Evolutionary conservation across 2,113 vertebrate species (phyloP), one percentile per base, ranked within the genome.

Genomic region (Ovis canadensis): DNA sequence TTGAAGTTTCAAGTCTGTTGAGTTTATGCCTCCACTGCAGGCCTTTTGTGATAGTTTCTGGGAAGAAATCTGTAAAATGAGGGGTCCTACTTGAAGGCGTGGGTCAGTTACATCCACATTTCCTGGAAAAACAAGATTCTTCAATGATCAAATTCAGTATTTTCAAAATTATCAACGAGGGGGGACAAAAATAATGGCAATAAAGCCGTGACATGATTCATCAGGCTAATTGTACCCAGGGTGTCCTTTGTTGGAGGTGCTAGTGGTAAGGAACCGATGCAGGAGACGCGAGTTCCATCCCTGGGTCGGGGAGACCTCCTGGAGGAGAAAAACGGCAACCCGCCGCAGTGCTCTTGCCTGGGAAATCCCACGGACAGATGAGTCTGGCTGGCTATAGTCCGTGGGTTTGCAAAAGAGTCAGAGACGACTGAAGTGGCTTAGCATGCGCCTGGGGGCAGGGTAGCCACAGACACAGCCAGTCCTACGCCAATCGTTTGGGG

Each of bases 401-500:
- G 23, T 71, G n/a, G 64, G 19, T 6, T 36, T 71, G n/a, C 19
- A 71, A 36, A 71, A 21, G n/a, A 36, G n/a, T 71, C 17, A 21
- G n/a, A 71, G n/a, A 36, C 0, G 0, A 40, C 36, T 25, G 67
- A 74, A 74, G 67, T 0, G 3, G 25, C 21, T 40, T 23, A 74
- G 71, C 71, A 74, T 40, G 71, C 0, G 0, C 12, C 14, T 9
- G 16, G 17, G 48, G 23, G 10, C 25, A 45, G 50, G 40, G 15
- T 7, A 15, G 36, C 36, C n/a, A 25, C 1, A 52, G 54, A 25
- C 43, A 1, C 1, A 0, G 48, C 36, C 27, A 14, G 10, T 52
- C 9, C 31, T 31, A 0, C 0, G 16, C 52, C 8, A 9, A 0
- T 12, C 0, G 0, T 33, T 4, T 10, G 21, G 64, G 11, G 8